Conservation (phyloP, 2,113 vertebrate genomes). For the Siniperca knerii region DNA sequence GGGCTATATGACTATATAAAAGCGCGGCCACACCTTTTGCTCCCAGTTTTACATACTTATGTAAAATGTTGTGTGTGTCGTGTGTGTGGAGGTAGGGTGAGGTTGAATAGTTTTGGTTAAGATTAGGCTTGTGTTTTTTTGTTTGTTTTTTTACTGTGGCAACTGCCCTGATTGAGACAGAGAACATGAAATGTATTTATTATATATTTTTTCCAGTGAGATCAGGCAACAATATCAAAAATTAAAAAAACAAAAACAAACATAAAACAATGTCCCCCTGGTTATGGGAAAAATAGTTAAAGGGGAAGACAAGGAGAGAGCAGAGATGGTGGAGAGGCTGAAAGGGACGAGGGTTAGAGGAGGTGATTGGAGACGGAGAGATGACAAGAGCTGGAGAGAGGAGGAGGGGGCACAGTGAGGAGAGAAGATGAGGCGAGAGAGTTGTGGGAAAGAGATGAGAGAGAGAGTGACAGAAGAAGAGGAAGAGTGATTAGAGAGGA, state of each 20-base stretch:
- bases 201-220: too few species aligned
- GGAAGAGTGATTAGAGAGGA: constrained; percentile 11
- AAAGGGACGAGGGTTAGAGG: constrained; percentile 34
- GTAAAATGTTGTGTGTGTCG: not conserved
- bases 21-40: not conserved
- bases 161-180: too few species aligned
- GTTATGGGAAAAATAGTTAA: not conserved
- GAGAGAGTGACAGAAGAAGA: constrained; percentile 10
- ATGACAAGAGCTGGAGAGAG: constrained; percentile 43
- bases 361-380: constrained; percentile 63
- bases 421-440: constrained; percentile 57
- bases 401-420: constrained; percentile 1
- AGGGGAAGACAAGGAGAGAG: not conserved
- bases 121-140: too few species aligned
- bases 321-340: constrained; percentile 17
- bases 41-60: not conserved
- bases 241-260: not conserved
- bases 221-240: not conserved
- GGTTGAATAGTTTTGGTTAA: not conserved
- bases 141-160: not conserved
- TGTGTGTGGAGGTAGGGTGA: not conserved
- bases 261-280: not conserved
- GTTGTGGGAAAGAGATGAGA: constrained; percentile 59
- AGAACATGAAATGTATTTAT: too few species aligned
- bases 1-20: too few species aligned